These are phyloP conservation scores for Gonioctena quinquepunctata DNA, from an alignment of 1,140 invertebrate genomes.

Conservation along the genomic window DNA sequence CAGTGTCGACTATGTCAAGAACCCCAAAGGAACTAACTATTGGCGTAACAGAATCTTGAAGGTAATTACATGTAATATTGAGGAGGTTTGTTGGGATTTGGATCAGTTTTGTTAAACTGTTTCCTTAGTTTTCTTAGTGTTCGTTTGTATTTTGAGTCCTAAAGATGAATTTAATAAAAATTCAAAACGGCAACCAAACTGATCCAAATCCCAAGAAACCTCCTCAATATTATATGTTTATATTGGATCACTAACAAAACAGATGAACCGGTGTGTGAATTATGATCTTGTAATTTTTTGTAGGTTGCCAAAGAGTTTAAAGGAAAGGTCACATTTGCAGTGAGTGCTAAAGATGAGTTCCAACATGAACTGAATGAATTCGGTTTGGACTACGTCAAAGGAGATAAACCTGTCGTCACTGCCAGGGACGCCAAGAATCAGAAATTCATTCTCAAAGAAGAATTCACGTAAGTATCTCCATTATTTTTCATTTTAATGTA, in stretches of 20 bases:
- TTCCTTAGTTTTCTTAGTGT: no score
- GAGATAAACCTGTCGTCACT: slow-evolving; percentile 88
- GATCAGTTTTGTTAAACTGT: no score
- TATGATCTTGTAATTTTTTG: slow-evolving; percentile 9
- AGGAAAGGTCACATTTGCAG: slow-evolving; percentile 81
- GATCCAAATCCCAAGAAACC: no score
- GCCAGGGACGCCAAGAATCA: slow-evolving; percentile 80
- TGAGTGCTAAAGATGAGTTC: slow-evolving; percentile 92
- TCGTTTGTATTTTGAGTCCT: no score
- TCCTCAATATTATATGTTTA: no score
- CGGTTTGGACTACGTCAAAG: slow-evolving; percentile 84
- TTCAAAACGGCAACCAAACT: no score
- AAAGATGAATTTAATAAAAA: no score
- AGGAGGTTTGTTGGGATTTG: no score
- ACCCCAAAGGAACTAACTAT: slow-evolving; percentile 98
- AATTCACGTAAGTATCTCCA: slow-evolving; percentile 75
- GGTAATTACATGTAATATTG: slow-evolving; percentile 55
- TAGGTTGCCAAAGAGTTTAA: slow-evolving; percentile 84
- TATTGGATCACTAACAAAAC: no score
- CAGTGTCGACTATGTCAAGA: slow-evolving; percentile 94
- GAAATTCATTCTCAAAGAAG: slow-evolving; percentile 89
- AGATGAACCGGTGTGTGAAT: no score
- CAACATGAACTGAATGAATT: slow-evolving; percentile 92
- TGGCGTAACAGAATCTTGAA: slow-evolving; percentile 97
- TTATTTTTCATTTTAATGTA: no score